Conservation (phyloP, 2,888 invertebrate species). For the Dendrolimus houi region DNA sequence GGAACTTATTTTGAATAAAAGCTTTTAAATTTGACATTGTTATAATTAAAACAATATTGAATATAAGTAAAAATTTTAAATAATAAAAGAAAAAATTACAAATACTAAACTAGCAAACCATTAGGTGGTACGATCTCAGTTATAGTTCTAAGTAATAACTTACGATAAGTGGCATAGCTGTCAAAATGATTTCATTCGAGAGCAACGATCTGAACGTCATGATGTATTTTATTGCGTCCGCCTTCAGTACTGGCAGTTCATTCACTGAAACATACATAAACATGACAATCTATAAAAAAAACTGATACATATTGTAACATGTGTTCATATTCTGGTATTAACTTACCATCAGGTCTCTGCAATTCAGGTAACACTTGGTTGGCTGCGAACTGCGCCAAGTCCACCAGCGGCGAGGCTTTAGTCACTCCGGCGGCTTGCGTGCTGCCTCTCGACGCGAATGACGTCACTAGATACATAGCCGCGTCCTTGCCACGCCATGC, state of each 20-base stretch:
- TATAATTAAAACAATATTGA: too few relatives aligned
- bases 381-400: conserved; percentile 92
- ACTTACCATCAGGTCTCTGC: conserved; percentile 80
- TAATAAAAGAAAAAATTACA: background rate
- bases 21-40: too few relatives aligned
- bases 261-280: conserved; percentile 78
- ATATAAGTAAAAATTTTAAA: background rate
- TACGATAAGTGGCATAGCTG: conserved; percentile 84
- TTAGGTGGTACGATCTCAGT: too few relatives aligned
- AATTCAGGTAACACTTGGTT: conserved; percentile 92
- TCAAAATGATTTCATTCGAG: conserved; percentile 84
- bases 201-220: conserved; percentile 96
- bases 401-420: conserved; percentile 91
- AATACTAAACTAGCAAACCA: too few relatives aligned
- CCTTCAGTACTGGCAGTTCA: conserved; percentile 93
- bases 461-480: conserved; percentile 96
- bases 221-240: conserved; percentile 96
- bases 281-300: too few relatives aligned
- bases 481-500: conserved; percentile 98
- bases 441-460: conserved; percentile 91
- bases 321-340: background rate
- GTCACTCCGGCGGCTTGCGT: conserved; percentile 95
- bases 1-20: too few relatives aligned
- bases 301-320: too few relatives aligned
- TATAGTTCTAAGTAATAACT: conserved; percentile 14